phyloP scores from a whole-genome alignment of 2,113 vertebrate genomes.

The Spea bombifrons region DNA sequence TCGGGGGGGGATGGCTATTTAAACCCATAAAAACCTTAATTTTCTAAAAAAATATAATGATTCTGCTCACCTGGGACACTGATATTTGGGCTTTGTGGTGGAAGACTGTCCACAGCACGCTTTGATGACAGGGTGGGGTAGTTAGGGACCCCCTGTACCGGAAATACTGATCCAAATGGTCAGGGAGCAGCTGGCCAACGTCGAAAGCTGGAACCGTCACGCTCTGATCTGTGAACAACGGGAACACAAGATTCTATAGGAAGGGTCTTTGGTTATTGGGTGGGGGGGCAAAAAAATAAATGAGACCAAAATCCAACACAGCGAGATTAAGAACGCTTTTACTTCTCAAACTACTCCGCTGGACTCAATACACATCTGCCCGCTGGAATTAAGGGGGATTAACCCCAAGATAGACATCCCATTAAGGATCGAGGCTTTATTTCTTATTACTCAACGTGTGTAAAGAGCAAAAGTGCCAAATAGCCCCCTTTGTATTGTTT shows the following conservation, averaged over 20 bases:
- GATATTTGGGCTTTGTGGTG: constrained; percentile 72
- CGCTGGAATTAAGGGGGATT: not conserved
- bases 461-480: not conserved
- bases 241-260: not conserved
- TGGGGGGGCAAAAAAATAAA: too few relatives aligned
- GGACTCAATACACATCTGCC: too few relatives aligned
- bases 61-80: constrained; percentile 67
- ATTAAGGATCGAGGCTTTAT: not conserved
- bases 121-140: constrained; percentile 84
- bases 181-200: constrained; percentile 72
- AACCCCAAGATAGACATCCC: not conserved
- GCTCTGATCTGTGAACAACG: constrained; percentile 66
- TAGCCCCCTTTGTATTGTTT: not conserved
- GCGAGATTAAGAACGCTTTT: too few relatives aligned
- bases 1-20: not conserved
- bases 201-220: constrained; percentile 73
- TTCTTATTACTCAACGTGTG: too few relatives aligned
- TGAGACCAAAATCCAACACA: too few relatives aligned
- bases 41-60: too few relatives aligned
- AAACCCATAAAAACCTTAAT: not conserved
- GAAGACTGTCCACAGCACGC: constrained; percentile 85
- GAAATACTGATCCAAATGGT: constrained; percentile 71
- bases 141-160: constrained; percentile 90
- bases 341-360: too few relatives aligned
- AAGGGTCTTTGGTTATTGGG: too few relatives aligned